Percentiles rank a stretch among this genome's conserved stretches.
Conservation (phyloP, 2,888 invertebrate species). For the Cosmorhoe ocellata region DNA sequence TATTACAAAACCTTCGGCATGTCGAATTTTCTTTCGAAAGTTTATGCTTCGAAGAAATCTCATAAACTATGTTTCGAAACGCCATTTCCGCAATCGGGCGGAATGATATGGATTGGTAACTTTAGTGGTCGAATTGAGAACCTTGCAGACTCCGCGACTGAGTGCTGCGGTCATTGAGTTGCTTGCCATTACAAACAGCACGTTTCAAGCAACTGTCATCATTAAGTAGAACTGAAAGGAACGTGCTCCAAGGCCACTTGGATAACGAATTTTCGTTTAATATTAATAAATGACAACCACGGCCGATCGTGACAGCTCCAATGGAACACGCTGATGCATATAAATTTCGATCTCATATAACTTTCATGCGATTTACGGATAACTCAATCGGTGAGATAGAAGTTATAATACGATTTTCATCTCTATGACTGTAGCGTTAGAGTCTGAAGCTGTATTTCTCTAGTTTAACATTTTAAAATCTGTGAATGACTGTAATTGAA, state of each 20-base stretch:
- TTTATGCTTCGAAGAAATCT: conserved; percentile 54
- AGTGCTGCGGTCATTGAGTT: conserved; percentile 56
- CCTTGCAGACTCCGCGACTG: conserved; percentile 56
- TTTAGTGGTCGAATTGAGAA: conserved; percentile 33
- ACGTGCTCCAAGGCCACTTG: conserved; percentile 74
- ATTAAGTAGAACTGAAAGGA: conserved; percentile 80
- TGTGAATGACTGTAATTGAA: conserved; percentile 42
- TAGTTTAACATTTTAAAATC: conserved; percentile 18
- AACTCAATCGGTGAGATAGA: conserved; percentile 26
- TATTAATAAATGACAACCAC: conserved; percentile 76
- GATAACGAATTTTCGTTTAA: conserved; percentile 81
- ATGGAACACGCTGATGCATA: conserved; percentile 66
- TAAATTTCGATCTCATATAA: conserved; percentile 50
- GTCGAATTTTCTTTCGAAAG: conserved; percentile 76
- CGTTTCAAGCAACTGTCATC: conserved; percentile 77
- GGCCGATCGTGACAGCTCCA: conserved; percentile 71
- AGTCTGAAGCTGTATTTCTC: conserved; percentile 10
- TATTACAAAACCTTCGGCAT: conserved; percentile 74
- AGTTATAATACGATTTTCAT: conserved; percentile 8
- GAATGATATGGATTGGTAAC: conserved; percentile 26
- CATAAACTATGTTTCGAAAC: conserved; percentile 44
- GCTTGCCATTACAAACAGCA: conserved; percentile 65
- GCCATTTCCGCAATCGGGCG: conserved; percentile 28
- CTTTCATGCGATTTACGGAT: conserved; percentile 61
- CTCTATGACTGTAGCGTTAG: conserved; percentile 11